Conservation (phyloP, 1,140 invertebrate genomes). For the Solen grandis region DNA sequence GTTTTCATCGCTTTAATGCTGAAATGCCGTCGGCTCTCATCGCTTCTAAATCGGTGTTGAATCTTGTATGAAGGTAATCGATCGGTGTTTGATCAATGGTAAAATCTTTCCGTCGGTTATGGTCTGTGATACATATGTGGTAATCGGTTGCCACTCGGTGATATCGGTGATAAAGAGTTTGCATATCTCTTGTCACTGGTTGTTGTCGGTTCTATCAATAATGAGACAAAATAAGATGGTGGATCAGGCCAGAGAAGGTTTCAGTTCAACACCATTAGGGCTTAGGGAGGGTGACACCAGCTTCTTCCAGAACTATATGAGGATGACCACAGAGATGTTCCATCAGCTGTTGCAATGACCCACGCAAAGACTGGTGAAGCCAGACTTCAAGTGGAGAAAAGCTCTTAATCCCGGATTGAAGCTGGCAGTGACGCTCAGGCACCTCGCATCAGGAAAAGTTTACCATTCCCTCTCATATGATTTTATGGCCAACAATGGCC, state of each 20-base stretch:
- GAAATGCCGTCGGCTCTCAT: constrained; percentile 31
- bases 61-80: constrained; percentile 7
- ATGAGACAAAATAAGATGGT: too few relatives aligned
- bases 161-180: too few relatives aligned
- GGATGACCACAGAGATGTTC: too few relatives aligned
- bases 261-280: too few relatives aligned
- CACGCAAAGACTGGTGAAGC: constrained; percentile 1
- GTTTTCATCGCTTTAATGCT: constrained; percentile 36
- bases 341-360: constrained; percentile 36
- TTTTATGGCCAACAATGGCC: too few relatives aligned
- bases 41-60: constrained; percentile 25
- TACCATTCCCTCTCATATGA: too few relatives aligned
- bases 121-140: constrained; percentile 11
- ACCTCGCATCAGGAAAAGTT: constrained; percentile 39
- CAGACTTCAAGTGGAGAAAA: constrained; percentile 30
- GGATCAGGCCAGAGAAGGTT: too few relatives aligned
- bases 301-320: too few relatives aligned
- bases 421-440: constrained; percentile 37
- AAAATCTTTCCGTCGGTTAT: constrained; percentile 32
- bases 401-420: constrained; percentile 41
- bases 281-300: too few relatives aligned
- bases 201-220: too few relatives aligned
- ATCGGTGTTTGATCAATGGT: constrained; percentile 42
- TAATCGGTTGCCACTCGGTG: too few relatives aligned
- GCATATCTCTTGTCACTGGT: too few relatives aligned